Conservation (phyloP, 2,888 invertebrate genomes). For the Apamea crenata region DNA sequence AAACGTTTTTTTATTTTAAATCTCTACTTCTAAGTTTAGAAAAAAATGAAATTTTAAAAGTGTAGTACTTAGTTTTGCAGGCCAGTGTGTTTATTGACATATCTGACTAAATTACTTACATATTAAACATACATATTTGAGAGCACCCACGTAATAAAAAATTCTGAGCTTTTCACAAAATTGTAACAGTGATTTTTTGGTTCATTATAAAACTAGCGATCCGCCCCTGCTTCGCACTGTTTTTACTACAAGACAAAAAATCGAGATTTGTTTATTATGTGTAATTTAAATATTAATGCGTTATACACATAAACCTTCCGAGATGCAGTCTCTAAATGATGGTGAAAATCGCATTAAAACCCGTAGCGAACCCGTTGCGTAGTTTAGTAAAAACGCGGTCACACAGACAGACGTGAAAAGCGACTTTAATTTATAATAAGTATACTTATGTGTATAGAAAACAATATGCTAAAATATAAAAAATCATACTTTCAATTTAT, state of each 20-base stretch:
- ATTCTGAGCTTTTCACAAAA: not conserved
- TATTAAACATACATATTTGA: not conserved
- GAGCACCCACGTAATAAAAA: accelerated
- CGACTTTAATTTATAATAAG: not conserved
- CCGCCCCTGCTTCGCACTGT: not conserved
- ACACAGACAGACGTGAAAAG: too few species aligned
- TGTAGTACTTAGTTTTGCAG: too few species aligned
- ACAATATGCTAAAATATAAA: not conserved
- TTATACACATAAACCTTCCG: not conserved
- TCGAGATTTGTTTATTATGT: not conserved
- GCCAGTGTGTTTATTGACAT: too few species aligned
- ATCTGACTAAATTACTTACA: not conserved
- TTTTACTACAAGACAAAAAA: not conserved
- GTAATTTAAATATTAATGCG: not conserved
- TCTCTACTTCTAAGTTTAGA: too few species aligned
- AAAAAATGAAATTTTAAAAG: too few species aligned
- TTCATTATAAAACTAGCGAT: not conserved
- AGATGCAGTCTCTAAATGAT: not conserved
- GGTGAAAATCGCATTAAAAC: not conserved
- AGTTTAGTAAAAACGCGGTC: not conserved
- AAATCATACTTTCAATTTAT: not conserved
- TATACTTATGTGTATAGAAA: not conserved
- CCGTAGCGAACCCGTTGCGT: not conserved
- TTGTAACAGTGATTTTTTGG: too few species aligned
- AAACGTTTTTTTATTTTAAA: too few species aligned